These are phyloP conservation scores for Phrynosoma blainvillii DNA, from an alignment of 2,113 vertebrate genomes.

Conservation along the genomic window DNA sequence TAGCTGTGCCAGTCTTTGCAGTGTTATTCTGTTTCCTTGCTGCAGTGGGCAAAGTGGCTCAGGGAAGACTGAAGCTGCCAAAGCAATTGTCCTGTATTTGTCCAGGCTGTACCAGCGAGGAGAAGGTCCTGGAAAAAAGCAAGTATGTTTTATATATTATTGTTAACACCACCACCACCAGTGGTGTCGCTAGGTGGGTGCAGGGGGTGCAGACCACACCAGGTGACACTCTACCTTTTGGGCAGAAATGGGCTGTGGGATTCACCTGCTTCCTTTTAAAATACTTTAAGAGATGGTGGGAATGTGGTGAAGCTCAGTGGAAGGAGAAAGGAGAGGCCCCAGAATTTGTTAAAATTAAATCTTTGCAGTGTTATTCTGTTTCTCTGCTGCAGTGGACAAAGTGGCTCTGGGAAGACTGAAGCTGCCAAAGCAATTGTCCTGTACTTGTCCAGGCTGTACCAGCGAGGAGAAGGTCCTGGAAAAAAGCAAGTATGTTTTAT, in stretches of 20 bases:
- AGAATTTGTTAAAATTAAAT: too few relatives aligned
- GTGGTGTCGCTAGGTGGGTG: too few relatives aligned
- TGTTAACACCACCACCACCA: not conserved
- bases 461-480: slow-evolving; percentile 57
- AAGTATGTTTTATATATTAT: slow-evolving; percentile 72
- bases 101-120: slow-evolving; percentile 77
- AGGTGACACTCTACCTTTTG: too few relatives aligned
- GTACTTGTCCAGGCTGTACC: slow-evolving; percentile 83
- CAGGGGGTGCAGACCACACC: too few relatives aligned
- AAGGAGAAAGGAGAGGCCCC: too few relatives aligned
- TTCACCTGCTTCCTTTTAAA: too few relatives aligned
- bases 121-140: slow-evolving; percentile 65
- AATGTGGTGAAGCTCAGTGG: too few relatives aligned
- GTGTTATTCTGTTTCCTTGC: not conserved
- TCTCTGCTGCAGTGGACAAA: slow-evolving; percentile 81
- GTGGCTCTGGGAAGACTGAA: slow-evolving; percentile 93
- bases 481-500: slow-evolving; percentile 77
- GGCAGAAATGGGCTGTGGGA: too few relatives aligned
- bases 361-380: not conserved
- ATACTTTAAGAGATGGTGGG: too few relatives aligned
- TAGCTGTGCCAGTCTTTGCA: not conserved
- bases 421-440: slow-evolving; percentile 83
- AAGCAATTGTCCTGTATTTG: slow-evolving; percentile 84
- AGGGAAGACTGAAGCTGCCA: slow-evolving; percentile 91
- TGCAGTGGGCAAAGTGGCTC: slow-evolving; percentile 90